Evolutionary conservation across 2,888 invertebrate genomes (phyloP).

Genomic region (Margaritifera margaritifera): DNA sequence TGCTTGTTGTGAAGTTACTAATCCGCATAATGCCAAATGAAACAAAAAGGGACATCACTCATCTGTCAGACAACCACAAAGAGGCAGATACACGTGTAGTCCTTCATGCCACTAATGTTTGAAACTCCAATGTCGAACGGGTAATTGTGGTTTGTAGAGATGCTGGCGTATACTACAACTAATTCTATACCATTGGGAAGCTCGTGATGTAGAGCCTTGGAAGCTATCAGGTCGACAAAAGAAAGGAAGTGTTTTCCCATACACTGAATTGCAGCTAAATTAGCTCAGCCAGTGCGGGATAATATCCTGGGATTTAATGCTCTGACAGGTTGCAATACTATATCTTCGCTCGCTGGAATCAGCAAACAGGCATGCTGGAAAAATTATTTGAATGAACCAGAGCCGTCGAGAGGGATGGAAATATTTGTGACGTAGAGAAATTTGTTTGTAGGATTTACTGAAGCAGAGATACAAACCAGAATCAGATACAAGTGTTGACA

Average conservation of each 20-base stretch:
- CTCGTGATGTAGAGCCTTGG: conserved; percentile 6
- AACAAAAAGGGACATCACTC: background rate
- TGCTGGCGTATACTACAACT: conserved; percentile 7
- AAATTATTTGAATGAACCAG: background rate
- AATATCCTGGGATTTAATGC: no score
- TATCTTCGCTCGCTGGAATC: no score
- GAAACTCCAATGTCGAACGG: background rate
- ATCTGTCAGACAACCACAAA: background rate
- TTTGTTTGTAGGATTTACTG: conserved; percentile 4
- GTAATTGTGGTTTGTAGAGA: conserved; percentile 2
- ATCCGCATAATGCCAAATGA: conserved; percentile 2
- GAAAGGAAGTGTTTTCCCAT: conserved; percentile 11
- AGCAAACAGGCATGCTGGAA: no score
- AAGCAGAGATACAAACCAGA: background rate
- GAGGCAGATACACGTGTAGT: background rate
- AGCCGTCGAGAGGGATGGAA: conserved; percentile 1
- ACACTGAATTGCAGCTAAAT: conserved; percentile 5
- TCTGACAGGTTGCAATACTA: no score
- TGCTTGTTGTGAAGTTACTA: conserved; percentile 2
- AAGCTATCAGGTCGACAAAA: conserved; percentile 8
- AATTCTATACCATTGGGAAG: conserved; percentile 10
- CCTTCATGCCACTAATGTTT: conserved; percentile 3
- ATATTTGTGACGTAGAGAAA: background rate
- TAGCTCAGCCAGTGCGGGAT: background rate
- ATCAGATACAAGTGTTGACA: conserved; percentile 2